Percentiles rank a stretch among this genome's conserved stretches.
These are phyloP conservation scores for Paraescarpia echinospica DNA, from an alignment of 1,140 invertebrate species.

Conservation along the genomic window DNA sequence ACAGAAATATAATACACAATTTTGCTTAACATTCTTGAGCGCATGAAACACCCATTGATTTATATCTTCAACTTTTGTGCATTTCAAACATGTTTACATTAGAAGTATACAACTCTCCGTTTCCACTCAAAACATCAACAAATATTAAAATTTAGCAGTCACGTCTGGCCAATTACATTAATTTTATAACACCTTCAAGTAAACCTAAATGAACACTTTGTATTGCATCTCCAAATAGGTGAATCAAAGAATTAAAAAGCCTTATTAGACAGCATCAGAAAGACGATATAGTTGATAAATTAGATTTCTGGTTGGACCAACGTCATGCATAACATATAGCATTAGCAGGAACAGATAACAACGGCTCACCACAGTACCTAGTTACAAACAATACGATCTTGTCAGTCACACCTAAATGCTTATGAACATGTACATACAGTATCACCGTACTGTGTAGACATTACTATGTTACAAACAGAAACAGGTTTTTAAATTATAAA, in stretches of 20 bases:
- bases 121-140: not conserved
- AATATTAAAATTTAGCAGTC: not conserved
- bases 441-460: not conserved
- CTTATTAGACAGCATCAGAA: not conserved
- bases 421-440: not conserved
- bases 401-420: not conserved
- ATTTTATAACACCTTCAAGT: too few species aligned
- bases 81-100: not conserved
- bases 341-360: not conserved
- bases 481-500: not conserved
- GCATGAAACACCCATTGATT: not conserved
- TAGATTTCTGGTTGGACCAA: not conserved
- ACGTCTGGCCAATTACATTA: too few species aligned
- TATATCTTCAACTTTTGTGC: not conserved
- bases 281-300: not conserved
- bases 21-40: not conserved
- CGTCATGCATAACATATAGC: not conserved
- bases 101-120: not conserved
- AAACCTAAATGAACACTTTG: not conserved
- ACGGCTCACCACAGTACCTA: not conserved
- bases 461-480: not conserved
- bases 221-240: not conserved
- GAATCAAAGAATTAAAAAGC: not conserved
- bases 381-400: not conserved
- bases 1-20: not conserved